Conservation (phyloP, 2,797 vertebrate species). For the Karalla daura region DNA sequence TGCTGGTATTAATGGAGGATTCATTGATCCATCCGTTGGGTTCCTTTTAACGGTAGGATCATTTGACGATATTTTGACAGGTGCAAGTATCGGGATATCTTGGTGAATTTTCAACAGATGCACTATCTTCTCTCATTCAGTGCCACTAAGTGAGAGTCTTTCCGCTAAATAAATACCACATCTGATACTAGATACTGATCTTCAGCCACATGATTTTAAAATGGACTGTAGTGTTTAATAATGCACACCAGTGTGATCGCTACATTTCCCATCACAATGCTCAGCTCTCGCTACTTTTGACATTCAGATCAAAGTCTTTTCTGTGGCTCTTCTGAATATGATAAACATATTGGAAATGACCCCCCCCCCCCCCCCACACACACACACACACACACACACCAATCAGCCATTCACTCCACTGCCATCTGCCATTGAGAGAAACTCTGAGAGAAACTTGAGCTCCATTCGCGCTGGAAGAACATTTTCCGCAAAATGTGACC, state of each 20-base stretch:
- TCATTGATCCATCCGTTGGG: too few species aligned
- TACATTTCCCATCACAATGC: not conserved
- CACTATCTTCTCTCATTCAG: not conserved
- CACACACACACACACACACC: too few species aligned
- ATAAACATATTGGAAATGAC: constrained; percentile 49
- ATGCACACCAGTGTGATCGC: not conserved
- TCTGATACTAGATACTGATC: too few species aligned
- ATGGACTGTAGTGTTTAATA: too few species aligned
- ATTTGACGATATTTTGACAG: not conserved
- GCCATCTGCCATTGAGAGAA: constrained; percentile 59
- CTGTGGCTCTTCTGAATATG: constrained; percentile 15
- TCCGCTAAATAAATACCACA: not conserved
- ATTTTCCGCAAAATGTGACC: constrained; percentile 53
- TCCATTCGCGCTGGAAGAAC: constrained; percentile 42
- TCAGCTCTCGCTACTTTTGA: not conserved
- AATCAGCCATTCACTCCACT: constrained; percentile 31
- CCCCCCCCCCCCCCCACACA: not conserved
- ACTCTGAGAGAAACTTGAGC: constrained; percentile 57
- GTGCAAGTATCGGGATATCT: not conserved
- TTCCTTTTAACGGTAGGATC: too few species aligned
- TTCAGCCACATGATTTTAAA: too few species aligned
- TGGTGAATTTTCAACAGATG: not conserved
- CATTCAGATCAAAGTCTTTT: constrained; percentile 10
- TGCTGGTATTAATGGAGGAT: not conserved
- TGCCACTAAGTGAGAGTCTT: not conserved